phyloP scores from a whole-genome alignment of 2,113 vertebrate genomes.

The Nothocercus julius region DNA sequence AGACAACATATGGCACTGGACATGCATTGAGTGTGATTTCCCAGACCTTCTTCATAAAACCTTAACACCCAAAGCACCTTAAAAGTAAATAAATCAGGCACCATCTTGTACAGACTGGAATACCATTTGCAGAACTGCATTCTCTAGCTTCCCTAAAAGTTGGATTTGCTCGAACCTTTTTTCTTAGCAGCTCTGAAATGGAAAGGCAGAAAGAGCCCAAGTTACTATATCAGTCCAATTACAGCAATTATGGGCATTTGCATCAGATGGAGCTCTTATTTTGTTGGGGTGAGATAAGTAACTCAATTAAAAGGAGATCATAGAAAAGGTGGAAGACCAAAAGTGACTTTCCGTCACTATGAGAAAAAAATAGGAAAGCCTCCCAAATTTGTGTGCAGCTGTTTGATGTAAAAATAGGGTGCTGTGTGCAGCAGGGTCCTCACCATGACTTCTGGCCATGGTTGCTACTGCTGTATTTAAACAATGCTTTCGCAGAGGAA shows the following conservation, averaged over 20 bases:
- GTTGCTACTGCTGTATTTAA: not conserved
- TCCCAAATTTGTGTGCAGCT: not conserved
- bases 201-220: not conserved
- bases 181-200: not conserved
- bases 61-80: not conserved
- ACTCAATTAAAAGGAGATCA: not conserved
- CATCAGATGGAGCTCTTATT: not conserved
- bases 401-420: not conserved
- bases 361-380: not conserved
- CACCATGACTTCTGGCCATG: too few relatives aligned
- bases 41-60: not conserved
- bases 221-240: not conserved
- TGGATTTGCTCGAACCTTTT: not conserved
- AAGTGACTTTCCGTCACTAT: not conserved
- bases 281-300: not conserved
- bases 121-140: not conserved
- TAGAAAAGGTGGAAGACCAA: not conserved
- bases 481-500: not conserved
- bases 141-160: not conserved
- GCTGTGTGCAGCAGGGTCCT: not conserved
- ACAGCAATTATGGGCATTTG: not conserved
- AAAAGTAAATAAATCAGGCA: not conserved
- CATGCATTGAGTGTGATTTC: not conserved
- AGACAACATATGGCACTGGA: fast-evolving
- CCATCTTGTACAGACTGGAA: not conserved